These are phyloP conservation scores for Gobio gobio DNA, from an alignment of 2,113 vertebrate genomes.

Conservation along the genomic window DNA sequence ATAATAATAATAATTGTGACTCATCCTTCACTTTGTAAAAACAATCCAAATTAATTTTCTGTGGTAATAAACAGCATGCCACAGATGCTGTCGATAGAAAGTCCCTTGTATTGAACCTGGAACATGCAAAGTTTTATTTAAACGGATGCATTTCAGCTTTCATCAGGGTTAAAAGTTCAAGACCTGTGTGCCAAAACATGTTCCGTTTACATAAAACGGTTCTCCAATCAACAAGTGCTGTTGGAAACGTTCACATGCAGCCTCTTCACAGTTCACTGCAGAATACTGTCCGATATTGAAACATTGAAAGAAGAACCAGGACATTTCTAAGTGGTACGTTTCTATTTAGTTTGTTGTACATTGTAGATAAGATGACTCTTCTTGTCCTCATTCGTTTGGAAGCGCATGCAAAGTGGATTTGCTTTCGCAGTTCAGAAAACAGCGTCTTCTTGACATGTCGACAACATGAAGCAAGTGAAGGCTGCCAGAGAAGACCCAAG, in stretches of 20 bases:
- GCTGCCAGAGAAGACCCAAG: too few relatives aligned
- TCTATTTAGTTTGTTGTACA: too few relatives aligned
- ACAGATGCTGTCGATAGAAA: neutral
- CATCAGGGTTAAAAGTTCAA: neutral
- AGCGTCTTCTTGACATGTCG: too few relatives aligned
- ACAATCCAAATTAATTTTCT: neutral
- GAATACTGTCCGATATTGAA: neutral
- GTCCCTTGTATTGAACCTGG: neutral
- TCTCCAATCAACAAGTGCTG: neutral
- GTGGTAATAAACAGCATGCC: neutral
- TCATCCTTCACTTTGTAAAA: neutral
- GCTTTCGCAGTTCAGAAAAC: too few relatives aligned
- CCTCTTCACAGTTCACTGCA: neutral
- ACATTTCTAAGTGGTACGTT: too few relatives aligned
- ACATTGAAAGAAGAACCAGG: too few relatives aligned
- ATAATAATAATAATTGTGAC: neutral
- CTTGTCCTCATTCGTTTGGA: too few relatives aligned
- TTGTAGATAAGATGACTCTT: too few relatives aligned
- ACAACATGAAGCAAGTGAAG: too few relatives aligned
- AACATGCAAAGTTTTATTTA: neutral
- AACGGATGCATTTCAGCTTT: neutral
- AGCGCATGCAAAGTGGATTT: too few relatives aligned
- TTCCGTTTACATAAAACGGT: neutral
- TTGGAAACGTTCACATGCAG: neutral
- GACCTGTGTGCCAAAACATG: slow-evolving; percentile 2